These are phyloP conservation scores for Phenganax marumi DNA, from an alignment of 92 coral and sea anemone species.

Conservation along the genomic window DNA sequence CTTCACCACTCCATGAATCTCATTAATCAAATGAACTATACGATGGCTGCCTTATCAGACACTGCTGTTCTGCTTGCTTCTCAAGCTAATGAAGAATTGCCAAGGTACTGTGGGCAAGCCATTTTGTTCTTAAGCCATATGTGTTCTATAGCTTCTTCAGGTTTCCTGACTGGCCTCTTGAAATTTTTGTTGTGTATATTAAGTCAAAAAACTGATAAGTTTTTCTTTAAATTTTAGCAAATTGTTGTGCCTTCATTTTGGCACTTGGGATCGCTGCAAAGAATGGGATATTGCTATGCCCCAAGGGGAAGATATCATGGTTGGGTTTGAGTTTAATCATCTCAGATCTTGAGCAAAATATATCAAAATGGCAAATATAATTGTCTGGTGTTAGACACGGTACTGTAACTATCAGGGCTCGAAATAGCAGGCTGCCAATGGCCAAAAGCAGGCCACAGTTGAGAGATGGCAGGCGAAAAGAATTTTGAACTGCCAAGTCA, in stretches of 20 bases:
- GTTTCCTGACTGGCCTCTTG: neutral
- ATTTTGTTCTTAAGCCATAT: neutral
- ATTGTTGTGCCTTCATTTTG: slow-evolving; percentile 89
- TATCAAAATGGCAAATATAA: neutral
- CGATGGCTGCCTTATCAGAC: slow-evolving; percentile 92
- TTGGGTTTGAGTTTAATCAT: neutral
- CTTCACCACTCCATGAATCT: slow-evolving; percentile 87
- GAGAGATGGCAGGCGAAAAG: too few relatives aligned
- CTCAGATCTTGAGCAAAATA: neutral
- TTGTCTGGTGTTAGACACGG: neutral
- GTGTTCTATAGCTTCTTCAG: neutral
- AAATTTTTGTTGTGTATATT: neutral
- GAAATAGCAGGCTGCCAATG: too few relatives aligned
- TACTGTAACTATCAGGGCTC: too few relatives aligned
- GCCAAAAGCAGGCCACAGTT: too few relatives aligned
- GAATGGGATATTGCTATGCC: slow-evolving; percentile 87
- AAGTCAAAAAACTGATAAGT: neutral
- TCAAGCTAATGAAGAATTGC: slow-evolving; percentile 74
- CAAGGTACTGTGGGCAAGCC: slow-evolving; percentile 61
- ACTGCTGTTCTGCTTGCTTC: slow-evolving; percentile 84
- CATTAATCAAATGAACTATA: slow-evolving; percentile 86
- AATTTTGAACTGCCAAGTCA: too few relatives aligned
- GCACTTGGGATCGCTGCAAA: slow-evolving; percentile 95
- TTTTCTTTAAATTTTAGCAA: slow-evolving; percentile 57
- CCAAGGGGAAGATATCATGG: slow-evolving; percentile 78